These are phyloP conservation scores for Drosophila dunni DNA, from an alignment of 1,140 invertebrate species.

Conservation along the genomic window DNA sequence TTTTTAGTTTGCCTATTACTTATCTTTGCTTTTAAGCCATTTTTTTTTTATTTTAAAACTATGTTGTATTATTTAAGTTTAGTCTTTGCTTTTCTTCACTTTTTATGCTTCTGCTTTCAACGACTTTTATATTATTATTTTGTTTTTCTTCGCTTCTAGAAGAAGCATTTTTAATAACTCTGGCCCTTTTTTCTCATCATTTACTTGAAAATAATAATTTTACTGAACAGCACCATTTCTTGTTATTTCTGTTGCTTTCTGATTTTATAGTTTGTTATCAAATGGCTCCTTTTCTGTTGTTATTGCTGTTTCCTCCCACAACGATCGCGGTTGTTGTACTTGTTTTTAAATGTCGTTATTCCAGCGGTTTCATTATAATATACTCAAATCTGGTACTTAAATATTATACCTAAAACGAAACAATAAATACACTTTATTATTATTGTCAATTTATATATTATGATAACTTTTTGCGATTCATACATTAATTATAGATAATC, in stretches of 20 bases:
- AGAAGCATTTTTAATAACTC: conserved; percentile 45
- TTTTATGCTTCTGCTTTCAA: conserved; percentile 54
- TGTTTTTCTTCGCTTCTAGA: conserved; percentile 37
- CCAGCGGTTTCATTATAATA: conserved; percentile 48
- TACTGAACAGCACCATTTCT: conserved; percentile 52
- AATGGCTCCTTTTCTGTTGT: conserved; percentile 26
- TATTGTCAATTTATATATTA: not conserved
- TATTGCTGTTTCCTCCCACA: conserved; percentile 12
- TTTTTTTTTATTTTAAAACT: conserved; percentile 74
- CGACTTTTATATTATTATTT: conserved; percentile 40
- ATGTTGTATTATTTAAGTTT: conserved; percentile 79
- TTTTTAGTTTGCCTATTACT: conserved; percentile 6
- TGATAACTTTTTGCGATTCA: no score
- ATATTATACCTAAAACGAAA: conserved; percentile 73
- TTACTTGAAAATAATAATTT: conserved; percentile 42
- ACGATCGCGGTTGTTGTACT: conserved; percentile 23
- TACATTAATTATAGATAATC: no score
- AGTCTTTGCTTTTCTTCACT: conserved; percentile 81
- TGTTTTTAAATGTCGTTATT: conserved; percentile 29
- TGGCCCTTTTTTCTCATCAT: conserved; percentile 31
- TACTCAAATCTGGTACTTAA: conserved; percentile 74
- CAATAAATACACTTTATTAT: not conserved
- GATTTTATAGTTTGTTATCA: conserved; percentile 8
- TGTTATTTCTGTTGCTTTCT: conserved; percentile 16
- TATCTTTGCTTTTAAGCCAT: conserved; percentile 30